phyloP scores from a whole-genome alignment of 2,113 vertebrate genomes.

The Phyllostomus discolor region DNA sequence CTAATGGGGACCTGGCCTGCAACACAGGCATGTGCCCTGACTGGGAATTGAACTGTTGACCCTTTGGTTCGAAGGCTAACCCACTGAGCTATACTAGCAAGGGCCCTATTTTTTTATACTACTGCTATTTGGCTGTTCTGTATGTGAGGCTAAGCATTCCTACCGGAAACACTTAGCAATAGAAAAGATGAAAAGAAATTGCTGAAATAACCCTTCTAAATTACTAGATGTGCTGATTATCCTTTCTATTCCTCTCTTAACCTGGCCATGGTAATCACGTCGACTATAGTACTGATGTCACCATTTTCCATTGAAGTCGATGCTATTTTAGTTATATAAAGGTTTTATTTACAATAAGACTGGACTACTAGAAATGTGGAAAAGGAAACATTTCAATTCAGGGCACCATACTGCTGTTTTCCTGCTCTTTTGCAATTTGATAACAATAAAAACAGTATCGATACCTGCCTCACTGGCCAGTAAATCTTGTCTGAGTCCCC shows the following conservation, averaged over 20 bases:
- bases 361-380: background rate
- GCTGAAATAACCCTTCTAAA: background rate
- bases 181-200: background rate
- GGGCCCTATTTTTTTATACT: background rate
- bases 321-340: background rate
- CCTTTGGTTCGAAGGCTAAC: no score
- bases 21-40: no score
- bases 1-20: no score
- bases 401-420: background rate
- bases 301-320: background rate
- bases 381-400: background rate
- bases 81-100: no score
- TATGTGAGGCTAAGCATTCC: background rate
- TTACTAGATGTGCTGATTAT: background rate
- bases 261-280: background rate
- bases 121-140: background rate
- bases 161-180: background rate
- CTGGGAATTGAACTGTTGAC: no score
- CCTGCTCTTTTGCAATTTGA: background rate
- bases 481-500: background rate
- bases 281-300: background rate
- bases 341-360: constrained; percentile 6
- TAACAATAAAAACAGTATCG: background rate
- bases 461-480: background rate
- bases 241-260: background rate